Base-by-base conservation (phyloP, 2,888 invertebrate species). In the Ecdyonurus torrentis region DNA sequence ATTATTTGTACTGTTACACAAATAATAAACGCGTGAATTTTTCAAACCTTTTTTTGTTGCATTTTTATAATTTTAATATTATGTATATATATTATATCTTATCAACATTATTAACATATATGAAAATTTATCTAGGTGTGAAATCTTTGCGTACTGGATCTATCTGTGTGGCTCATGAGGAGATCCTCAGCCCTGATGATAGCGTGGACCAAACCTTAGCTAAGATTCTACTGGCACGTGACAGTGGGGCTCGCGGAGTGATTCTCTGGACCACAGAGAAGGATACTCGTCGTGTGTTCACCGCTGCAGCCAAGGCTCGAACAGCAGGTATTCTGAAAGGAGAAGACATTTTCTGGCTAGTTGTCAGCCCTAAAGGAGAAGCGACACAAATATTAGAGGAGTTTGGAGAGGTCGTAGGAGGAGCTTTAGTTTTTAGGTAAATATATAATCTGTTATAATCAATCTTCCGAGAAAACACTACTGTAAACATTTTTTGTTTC, bases 111-210 rank as follows among this genome's bases (percentile, higher is more conserved):
- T n/a, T n/a, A n/a, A n/a, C n/a, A n/a, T n/a, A n/a, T n/a, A n/a
- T n/a, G n/a, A n/a, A n/a, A n/a, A n/a, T n/a, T n/a, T n/a, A n/a
- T n/a, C n/a, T n/a, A 7, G 68, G 67, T 7, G 65, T 67, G 20
- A 64, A 63, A n/a, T 61, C 64, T 37, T 68, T 70, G 64, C 64
- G 67, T 63, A 66, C 67, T 2, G 66, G 67, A 23, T 67, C 69
- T n/a, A 63, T 69, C 23, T 70, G 70, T 64, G 55, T 70, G 15
- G 68, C 68, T 1, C 64, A 67, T 2, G 68, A 70, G 60, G 65
- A 67, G 52, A 63, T 61, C 23, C 61, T 67, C 50, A 15, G 61
- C 2, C 19, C 60, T 10, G 59, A 61, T 1, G 37, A 61, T 20
- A 50, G 50, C 10, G 23, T n/a, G 10, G 58, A 18, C 10, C 2